Evolutionary conservation across 2,113 vertebrate species (phyloP).

Genomic region (Varanus salvator): DNA sequence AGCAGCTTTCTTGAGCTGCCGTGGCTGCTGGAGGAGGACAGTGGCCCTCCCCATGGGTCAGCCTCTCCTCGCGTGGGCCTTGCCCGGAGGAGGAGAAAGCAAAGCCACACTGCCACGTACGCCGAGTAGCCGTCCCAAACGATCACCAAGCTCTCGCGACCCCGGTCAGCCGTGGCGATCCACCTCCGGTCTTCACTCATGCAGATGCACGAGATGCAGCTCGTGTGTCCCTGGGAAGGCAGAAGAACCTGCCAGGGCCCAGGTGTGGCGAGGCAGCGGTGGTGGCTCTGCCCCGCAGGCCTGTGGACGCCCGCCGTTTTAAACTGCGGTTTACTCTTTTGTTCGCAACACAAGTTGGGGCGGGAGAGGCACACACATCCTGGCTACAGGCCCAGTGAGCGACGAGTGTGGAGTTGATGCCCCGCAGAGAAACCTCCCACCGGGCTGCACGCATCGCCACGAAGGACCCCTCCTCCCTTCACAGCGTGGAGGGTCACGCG

Average conservation of each 20-base stretch:
- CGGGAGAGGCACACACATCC: too few relatives aligned
- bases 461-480: background rate
- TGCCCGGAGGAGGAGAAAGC: background rate
- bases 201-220: constrained; percentile 87
- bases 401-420: too few relatives aligned
- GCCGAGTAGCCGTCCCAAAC: constrained; percentile 93
- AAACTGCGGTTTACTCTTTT: too few relatives aligned
- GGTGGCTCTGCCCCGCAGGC: too few relatives aligned
- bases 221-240: constrained; percentile 83
- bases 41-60: background rate
- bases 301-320: too few relatives aligned
- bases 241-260: background rate
- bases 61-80: background rate
- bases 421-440: too few relatives aligned
- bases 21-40: background rate
- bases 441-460: background rate
- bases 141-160: constrained; percentile 81
- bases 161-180: constrained; percentile 87
- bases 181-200: constrained; percentile 90
- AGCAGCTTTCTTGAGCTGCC: too few relatives aligned
- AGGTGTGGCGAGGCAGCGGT: too few relatives aligned
- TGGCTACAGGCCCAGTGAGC: background rate
- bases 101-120: constrained; percentile 69
- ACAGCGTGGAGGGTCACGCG: too few relatives aligned
- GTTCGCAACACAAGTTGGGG: too few relatives aligned